Evolutionary conservation across 2,888 invertebrate species (phyloP).

Genomic region (Pterostichus madidus): DNA sequence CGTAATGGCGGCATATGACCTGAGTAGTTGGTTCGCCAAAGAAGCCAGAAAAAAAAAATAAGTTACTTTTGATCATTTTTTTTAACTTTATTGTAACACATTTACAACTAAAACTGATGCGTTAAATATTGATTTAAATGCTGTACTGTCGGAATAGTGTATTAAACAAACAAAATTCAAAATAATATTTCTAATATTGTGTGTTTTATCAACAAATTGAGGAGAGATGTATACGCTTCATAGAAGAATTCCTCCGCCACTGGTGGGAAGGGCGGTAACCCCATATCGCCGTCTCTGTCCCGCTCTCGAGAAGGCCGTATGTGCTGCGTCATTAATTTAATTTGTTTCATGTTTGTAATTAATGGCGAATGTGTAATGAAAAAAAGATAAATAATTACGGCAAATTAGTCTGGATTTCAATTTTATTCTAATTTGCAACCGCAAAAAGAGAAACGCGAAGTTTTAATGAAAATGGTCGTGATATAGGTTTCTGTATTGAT

Average conservation of each 20-base stretch:
- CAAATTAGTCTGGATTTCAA: slow-evolving; percentile 58
- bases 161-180: too few relatives aligned
- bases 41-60: too few relatives aligned
- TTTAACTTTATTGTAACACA: too few relatives aligned
- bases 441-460: slow-evolving; percentile 46
- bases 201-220: too few relatives aligned
- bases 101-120: too few relatives aligned
- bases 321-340: slow-evolving; percentile 60
- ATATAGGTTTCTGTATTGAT: slow-evolving; percentile 27
- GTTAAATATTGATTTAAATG: too few relatives aligned
- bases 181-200: too few relatives aligned
- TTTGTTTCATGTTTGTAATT: slow-evolving; percentile 63
- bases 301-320: slow-evolving; percentile 30
- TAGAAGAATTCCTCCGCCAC: slow-evolving; percentile 21
- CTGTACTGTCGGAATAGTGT: too few relatives aligned
- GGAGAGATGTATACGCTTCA: too few relatives aligned
- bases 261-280: slow-evolving; percentile 52
- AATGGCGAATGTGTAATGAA: slow-evolving; percentile 60
- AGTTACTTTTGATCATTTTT: too few relatives aligned
- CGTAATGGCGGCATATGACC: too few relatives aligned
- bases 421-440: slow-evolving; percentile 59
- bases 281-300: slow-evolving; percentile 35
- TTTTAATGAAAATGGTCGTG: slow-evolving; percentile 50
- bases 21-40: too few relatives aligned
- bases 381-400: slow-evolving; percentile 59